Evolutionary conservation across 1,140 invertebrate genomes (phyloP).

Genomic region (Homalodisca vitripennis): DNA sequence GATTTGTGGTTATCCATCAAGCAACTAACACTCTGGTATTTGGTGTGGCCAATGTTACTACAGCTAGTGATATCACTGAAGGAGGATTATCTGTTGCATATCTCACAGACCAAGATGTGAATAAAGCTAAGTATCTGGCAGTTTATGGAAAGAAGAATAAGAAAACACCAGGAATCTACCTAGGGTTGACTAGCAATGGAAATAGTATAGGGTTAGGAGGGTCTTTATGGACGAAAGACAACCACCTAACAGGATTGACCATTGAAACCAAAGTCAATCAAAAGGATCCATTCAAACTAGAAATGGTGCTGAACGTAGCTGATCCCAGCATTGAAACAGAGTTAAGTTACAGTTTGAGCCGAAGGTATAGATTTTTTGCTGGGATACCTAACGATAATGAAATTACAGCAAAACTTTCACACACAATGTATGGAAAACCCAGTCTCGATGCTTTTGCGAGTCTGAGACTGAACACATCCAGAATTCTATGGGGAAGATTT

Average conservation of each 20-base stretch:
- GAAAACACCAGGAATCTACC: neutral
- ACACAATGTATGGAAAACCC: conserved; percentile 4
- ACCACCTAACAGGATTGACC: neutral
- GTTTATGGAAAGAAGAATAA: conserved; percentile 7
- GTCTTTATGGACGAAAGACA: conserved; percentile 19
- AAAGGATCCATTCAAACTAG: conserved; percentile 14
- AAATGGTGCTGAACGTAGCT: neutral
- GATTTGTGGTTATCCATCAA: neutral
- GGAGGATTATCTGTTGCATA: conserved; percentile 7
- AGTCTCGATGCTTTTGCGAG: neutral
- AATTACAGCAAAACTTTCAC: neutral
- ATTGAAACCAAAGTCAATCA: conserved; percentile 18
- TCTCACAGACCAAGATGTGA: neutral
- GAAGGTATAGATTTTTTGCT: neutral
- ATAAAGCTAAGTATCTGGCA: neutral
- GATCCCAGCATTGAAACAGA: conserved; percentile 4
- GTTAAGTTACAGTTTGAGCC: conserved; percentile 4
- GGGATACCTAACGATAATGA: conserved; percentile 23
- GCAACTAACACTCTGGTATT: neutral
- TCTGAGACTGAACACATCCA: conserved; percentile 10
- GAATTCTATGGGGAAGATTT: conserved; percentile 21
- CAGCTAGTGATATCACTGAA: neutral
- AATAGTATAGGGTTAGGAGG: conserved; percentile 4
- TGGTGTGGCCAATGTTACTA: neutral
- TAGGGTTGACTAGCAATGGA: conserved; percentile 19